These are phyloP conservation scores for Coenonympha arcania DNA, from an alignment of 2,888 invertebrate genomes.

Conservation along the genomic window DNA sequence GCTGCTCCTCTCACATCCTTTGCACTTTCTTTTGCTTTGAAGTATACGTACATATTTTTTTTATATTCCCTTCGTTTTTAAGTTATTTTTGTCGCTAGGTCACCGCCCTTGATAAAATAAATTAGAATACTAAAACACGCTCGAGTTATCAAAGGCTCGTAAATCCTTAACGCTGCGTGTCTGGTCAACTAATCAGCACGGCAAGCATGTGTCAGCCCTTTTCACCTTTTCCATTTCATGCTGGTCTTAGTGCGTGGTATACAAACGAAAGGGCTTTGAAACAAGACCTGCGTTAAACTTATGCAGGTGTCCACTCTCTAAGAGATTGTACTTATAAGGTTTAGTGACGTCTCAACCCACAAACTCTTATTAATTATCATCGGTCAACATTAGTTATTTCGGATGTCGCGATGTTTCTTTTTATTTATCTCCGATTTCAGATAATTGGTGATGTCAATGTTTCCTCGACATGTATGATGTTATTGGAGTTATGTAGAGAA, in stretches of 20 bases:
- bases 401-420: too few species aligned
- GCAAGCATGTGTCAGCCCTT: constrained; percentile 13
- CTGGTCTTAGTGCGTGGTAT: neutral
- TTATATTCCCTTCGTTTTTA: neutral
- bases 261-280: neutral
- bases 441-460: too few species aligned
- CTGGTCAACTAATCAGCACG: constrained; percentile 14
- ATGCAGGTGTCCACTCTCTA: neutral
- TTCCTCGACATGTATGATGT: too few species aligned
- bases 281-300: neutral
- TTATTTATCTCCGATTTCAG: too few species aligned
- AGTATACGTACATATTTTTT: neutral
- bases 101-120: constrained; percentile 2
- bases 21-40: neutral
- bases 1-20: neutral
- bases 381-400: too few species aligned
- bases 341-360: too few species aligned
- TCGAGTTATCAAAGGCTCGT: constrained; percentile 18
- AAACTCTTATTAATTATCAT: too few species aligned
- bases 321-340: too few species aligned
- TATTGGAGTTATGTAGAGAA: too few species aligned
- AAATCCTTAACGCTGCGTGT: constrained; percentile 18
- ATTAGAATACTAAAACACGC: constrained; percentile 20
- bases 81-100: neutral
- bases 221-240: constrained; percentile 13